Base-by-base conservation (phyloP, 2,797 vertebrate species). In the Rhadinocentrus ornatus region DNA sequence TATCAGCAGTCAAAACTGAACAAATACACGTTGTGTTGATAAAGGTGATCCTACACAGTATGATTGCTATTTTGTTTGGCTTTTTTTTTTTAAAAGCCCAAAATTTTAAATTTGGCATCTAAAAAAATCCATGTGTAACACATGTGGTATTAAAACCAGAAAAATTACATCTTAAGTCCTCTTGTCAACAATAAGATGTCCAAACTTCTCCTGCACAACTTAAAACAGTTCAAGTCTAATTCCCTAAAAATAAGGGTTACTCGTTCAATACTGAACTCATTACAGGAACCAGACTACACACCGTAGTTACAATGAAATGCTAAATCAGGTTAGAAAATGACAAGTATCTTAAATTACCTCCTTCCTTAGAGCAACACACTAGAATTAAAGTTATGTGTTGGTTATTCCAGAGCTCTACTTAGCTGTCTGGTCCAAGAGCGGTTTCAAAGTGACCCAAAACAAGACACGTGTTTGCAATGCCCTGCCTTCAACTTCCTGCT, bases 401-500 rank as follows among this genome's bases (percentile, higher is more conserved):
- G 46, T 57, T 22, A 5, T 2, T 24, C 62, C 22, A 41, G 4
- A 22, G 6, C 26, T 62, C 44, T 62, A 35, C 53, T 62, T 64
- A 29, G 48, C 71, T 9, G 41, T 78, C 32, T 13, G 58, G 13
- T 46, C 39, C 55, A 61, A 31, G 37, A 66, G 71, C n/a, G 1
- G 7, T 22, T 81, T 66, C 87, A 85, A 88, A 90, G 86, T 73
- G 86, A 86, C 81, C 89, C 82, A 92, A 93, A 92, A 94, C 94
- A 90, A 89, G 89, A 91, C 86, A 97, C 96, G 95, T 97, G 96
- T 93, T 95, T 91, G 83, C 85, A 63, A 63, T 73, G 83, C 64
- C 69, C 71, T 56, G 52, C 76, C 77, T 66, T 69, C 69, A 72
- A 88, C 89, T 92, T 91, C 90, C 91, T 86, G 89, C 41, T 88